Evolutionary conservation across 2,888 invertebrate species (phyloP).

Genomic region (Lymantria monacha): DNA sequence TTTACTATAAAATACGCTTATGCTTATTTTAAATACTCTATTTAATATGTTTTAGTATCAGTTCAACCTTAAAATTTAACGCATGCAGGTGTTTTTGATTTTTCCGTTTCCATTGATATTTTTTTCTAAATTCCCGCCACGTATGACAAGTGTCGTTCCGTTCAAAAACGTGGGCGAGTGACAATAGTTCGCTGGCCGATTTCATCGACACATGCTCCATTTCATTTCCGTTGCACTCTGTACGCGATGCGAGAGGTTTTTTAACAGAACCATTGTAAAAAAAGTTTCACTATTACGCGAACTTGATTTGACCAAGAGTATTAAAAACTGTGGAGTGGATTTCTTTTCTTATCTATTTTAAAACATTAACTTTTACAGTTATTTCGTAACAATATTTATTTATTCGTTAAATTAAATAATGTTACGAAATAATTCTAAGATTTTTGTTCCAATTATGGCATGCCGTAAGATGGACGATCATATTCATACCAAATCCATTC

Average conservation of each 20-base stretch:
- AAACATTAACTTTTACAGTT: no score
- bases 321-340: constrained; percentile 24
- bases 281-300: constrained; percentile 77
- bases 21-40: no score
- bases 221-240: constrained; percentile 75
- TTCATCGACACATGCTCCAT: constrained; percentile 66
- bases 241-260: constrained; percentile 59
- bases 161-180: constrained; percentile 42
- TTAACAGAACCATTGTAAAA: constrained; percentile 64
- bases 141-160: constrained; percentile 55
- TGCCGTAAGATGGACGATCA: no score
- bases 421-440: no score
- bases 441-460: no score
- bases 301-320: constrained; percentile 72
- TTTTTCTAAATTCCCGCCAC: constrained; percentile 56
- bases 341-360: background rate
- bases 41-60: no score
- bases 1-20: no score
- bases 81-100: constrained; percentile 18
- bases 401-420: no score
- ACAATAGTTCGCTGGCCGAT: constrained; percentile 62
- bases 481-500: no score
- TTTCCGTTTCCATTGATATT: constrained; percentile 21
- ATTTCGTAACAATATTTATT: no score
- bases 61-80: no score